Conservation (phyloP, 2,888 invertebrate species). For the Philonicus albiceps region DNA sequence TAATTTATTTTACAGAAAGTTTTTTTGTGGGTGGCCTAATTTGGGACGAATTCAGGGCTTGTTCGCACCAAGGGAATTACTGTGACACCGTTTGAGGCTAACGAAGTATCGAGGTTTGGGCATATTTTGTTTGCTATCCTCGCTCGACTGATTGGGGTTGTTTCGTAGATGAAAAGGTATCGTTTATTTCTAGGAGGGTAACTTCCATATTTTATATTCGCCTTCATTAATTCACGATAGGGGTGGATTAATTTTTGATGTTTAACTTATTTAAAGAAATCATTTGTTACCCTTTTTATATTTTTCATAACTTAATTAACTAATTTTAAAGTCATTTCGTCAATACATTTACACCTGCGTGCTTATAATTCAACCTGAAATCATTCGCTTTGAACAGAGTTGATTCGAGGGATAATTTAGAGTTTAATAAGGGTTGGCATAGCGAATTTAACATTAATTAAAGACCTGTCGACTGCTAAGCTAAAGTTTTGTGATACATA, state of each 20-base stretch:
- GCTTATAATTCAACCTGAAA: too few species aligned
- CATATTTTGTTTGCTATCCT: neutral
- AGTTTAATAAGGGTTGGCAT: too few species aligned
- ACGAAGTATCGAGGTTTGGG: slow-evolving; percentile 8
- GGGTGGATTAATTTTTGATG: neutral
- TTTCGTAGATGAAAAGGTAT: neutral
- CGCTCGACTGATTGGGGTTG: slow-evolving; percentile 13
- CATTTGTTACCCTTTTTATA: neutral
- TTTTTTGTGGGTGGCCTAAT: slow-evolving; percentile 23
- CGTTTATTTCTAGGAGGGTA: neutral
- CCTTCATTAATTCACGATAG: neutral
- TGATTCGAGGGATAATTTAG: too few species aligned
- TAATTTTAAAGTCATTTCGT: neutral
- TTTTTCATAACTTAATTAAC: neutral
- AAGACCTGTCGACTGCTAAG: too few species aligned
- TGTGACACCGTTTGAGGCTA: slow-evolving; percentile 7
- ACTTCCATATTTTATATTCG: neutral
- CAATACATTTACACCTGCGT: too few species aligned
- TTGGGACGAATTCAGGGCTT: neutral
- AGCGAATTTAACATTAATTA: too few species aligned
- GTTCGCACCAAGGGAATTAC: neutral
- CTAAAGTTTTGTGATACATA: too few species aligned
- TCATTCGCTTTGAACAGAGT: too few species aligned
- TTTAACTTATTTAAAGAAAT: neutral
- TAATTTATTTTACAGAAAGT: slow-evolving; percentile 31